Evolutionary conservation across 2,888 invertebrate species (phyloP), one percentile per base, ranked within the genome.

Genomic region (Drosophila recens): DNA sequence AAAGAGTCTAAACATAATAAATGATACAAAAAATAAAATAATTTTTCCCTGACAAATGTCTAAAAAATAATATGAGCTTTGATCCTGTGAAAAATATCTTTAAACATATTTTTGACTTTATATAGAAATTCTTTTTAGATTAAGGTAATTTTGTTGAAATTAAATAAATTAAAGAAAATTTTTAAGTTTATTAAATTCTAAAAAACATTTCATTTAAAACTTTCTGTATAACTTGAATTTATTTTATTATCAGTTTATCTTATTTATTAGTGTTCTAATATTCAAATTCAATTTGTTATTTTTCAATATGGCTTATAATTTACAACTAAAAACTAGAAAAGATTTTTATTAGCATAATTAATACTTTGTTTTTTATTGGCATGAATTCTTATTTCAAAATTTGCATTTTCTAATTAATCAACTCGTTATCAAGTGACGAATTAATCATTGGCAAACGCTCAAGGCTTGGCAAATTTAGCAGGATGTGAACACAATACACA

Each of bases 401-500:
- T 76, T 57, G 54, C 73, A 69, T 76, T 59, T 63, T 8, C 34
- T 63, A 67, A 78, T 76, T 65, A 76, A 75, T 75, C 68, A 57
- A 46, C 45, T 43, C 49, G 33, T 52, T 63, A 76, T 76, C 71
- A 77, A 77, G 67, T 78, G 75, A 48, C 66, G 53, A 73, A 76
- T 79, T 76, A 79, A 79, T 79, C 70, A 79, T 73, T 45, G 38
- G 48, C 36, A 46, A 67, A 67, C 65, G 66, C 65, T 70, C 23
- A 54, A 49, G 76, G 79, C 70, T 72, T 72, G 78, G 72, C 75
- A 43, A 54, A 64, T 67, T 68, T 68, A 8, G 13, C 45, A 64
- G 76, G 65, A 79, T 51, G 56, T 72, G 34, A 56, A 53, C 52
- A 65, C 38, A 43, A 43, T 45, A 23, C 3, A 45, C 45, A 49